Percentiles rank a stretch among this genome's conserved stretches.
Evolutionary conservation across 2,113 vertebrate genomes (phyloP).

Genomic region (Scopus umbretta): DNA sequence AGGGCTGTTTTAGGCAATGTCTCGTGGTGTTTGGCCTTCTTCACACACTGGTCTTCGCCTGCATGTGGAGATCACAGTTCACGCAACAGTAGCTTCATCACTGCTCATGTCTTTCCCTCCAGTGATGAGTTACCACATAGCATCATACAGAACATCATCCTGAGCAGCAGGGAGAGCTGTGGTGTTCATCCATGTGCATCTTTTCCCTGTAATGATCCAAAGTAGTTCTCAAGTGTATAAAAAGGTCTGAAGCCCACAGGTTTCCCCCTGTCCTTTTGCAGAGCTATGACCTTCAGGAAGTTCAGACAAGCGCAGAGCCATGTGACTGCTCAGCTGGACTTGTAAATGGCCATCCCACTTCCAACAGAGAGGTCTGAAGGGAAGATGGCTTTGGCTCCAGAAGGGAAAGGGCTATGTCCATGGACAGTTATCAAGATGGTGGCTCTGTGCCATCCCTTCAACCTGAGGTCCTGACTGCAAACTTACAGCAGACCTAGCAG

Average conservation of each 20-base stretch:
- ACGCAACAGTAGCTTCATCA: neutral
- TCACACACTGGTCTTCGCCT: neutral
- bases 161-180: neutral
- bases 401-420: neutral
- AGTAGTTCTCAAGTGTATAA: neutral
- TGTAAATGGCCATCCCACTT: neutral
- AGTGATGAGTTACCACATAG: neutral
- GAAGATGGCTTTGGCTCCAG: neutral
- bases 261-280: neutral
- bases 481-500: slow-evolving; percentile 27
- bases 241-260: neutral
- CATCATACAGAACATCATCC: neutral
- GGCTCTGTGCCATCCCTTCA: neutral
- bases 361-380: slow-evolving; percentile 22
- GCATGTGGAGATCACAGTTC: neutral
- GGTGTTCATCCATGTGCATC: neutral
- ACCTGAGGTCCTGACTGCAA: slow-evolving; percentile 7
- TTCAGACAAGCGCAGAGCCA: neutral
- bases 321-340: slow-evolving; percentile 47
- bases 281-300: neutral
- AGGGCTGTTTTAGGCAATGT: neutral
- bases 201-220: neutral
- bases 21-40: neutral
- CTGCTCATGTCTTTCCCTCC: neutral
- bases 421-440: neutral